phyloP scores from a whole-genome alignment of 2,888 invertebrate genomes.

The Campoplex nolae region DNA sequence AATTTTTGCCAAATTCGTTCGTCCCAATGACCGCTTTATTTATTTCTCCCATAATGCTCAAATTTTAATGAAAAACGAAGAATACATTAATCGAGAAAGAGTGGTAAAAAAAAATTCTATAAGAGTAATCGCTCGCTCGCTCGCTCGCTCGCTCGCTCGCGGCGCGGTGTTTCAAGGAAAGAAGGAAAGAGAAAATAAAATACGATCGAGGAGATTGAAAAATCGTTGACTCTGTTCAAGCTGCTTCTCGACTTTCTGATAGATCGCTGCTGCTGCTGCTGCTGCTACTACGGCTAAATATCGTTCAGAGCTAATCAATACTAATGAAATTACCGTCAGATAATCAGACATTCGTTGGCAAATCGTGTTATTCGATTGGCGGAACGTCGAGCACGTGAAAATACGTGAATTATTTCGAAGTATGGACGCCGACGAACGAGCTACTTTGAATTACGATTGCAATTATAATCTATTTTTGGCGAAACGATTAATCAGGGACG shows the following conservation, averaged over 20 bases:
- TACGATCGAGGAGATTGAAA: slow-evolving; percentile 15
- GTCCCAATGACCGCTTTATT: slow-evolving; percentile 26
- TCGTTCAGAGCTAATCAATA: slow-evolving; percentile 2
- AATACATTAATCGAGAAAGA: slow-evolving; percentile 16
- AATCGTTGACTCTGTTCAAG: slow-evolving; percentile 21
- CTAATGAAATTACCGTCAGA: slow-evolving; percentile 23
- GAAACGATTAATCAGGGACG: slow-evolving; percentile 84
- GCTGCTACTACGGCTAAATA: too few species aligned
- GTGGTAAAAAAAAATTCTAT: background rate
- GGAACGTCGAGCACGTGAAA: background rate
- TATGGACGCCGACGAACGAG: slow-evolving; percentile 71
- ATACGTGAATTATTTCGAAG: slow-evolving; percentile 56
- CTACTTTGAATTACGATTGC: slow-evolving; percentile 84
- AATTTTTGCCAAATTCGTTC: slow-evolving; percentile 50
- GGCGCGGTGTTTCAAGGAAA: too few species aligned
- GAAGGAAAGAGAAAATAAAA: slow-evolving; percentile 13
- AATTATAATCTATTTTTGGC: slow-evolving; percentile 86
- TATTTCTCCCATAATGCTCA: slow-evolving; percentile 48
- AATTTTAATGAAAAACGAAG: background rate
- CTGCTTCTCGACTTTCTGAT: background rate
- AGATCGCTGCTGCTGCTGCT: too few species aligned
- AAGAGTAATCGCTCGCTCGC: too few species aligned
- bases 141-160: too few species aligned
- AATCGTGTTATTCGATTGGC: background rate
- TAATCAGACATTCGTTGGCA: background rate